Evolutionary conservation across 2,888 invertebrate species (phyloP).

Genomic region (Theristus sp.): DNA sequence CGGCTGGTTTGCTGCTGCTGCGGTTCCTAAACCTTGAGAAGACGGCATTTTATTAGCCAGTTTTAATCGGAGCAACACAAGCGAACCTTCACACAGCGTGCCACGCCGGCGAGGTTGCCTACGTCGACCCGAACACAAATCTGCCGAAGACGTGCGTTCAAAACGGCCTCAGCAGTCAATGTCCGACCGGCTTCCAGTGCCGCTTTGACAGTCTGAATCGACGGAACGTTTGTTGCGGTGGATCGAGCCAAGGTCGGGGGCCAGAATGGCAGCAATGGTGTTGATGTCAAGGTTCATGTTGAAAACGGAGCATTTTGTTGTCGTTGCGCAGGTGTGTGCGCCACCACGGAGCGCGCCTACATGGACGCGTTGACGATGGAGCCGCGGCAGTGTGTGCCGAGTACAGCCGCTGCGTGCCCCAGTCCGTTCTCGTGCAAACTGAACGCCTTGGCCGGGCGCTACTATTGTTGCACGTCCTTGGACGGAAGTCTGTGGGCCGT

Average conservation of each 20-base stretch:
- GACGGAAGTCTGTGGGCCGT: not conserved
- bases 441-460: not conserved
- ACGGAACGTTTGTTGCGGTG: slow-evolving; percentile 1
- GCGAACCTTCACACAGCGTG: not conserved
- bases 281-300: too few species aligned
- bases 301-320: too few species aligned
- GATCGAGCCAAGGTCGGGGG: not conserved
- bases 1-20: too few species aligned
- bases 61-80: too few species aligned
- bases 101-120: slow-evolving; percentile 5
- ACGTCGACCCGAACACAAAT: slow-evolving; percentile 1
- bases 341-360: not conserved
- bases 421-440: not conserved
- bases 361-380: not conserved
- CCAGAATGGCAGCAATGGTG: too few species aligned
- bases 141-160: not conserved
- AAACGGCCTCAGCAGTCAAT: not conserved
- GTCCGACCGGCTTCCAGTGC: slow-evolving; percentile 3
- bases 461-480: not conserved
- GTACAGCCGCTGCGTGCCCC: not conserved
- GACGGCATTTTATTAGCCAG: too few species aligned
- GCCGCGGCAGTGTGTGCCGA: not conserved
- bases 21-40: too few species aligned
- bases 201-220: not conserved
- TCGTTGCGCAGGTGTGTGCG: not conserved